A percentile compares a stretch with the other conserved stretches of the same genome.
phyloP scores from a whole-genome alignment of 2,797 vertebrate genomes.

The Rhinatrema bivittatum region DNA sequence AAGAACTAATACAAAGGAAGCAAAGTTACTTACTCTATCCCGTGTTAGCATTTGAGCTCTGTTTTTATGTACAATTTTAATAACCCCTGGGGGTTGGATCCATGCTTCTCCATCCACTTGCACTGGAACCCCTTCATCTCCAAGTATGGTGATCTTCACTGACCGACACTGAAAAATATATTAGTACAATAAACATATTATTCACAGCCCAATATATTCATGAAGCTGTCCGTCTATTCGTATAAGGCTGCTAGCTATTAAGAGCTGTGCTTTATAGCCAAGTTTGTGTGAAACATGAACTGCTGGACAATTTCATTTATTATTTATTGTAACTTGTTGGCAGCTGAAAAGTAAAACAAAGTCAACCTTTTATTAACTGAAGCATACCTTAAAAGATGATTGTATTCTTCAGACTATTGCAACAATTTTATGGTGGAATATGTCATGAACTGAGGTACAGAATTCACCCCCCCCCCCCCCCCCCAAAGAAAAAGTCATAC shows the following conservation, averaged over 20 bases:
- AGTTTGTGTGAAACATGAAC: constrained; percentile 5
- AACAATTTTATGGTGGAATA: too few species aligned
- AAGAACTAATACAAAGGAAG: too few species aligned
- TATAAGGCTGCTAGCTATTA: constrained; percentile 4
- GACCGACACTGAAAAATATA: constrained; percentile 78
- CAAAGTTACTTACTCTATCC: constrained; percentile 86
- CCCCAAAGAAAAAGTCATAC: too few species aligned
- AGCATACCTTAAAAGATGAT: neutral
- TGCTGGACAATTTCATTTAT: constrained; percentile 8
- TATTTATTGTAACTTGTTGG: neutral
- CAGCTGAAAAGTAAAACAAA: constrained; percentile 1
- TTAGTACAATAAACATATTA: constrained; percentile 19
- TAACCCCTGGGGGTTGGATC: constrained; percentile 93
- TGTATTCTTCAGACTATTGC: too few species aligned
- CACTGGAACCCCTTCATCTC: constrained; percentile 90
- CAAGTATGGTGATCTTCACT: constrained; percentile 96
- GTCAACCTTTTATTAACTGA: constrained; percentile 1
- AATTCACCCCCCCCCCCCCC: too few species aligned
- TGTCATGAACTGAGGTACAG: too few species aligned
- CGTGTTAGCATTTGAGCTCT: constrained; percentile 94
- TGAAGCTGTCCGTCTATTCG: constrained; percentile 1
- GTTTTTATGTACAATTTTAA: constrained; percentile 97
- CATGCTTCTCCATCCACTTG: constrained; percentile 97
- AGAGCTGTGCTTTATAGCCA: constrained; percentile 16
- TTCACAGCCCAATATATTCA: constrained; percentile 7